phyloP scores from a whole-genome alignment of 35 echinoderm and acorn worm genomes.

The Apostichopus californicus region DNA sequence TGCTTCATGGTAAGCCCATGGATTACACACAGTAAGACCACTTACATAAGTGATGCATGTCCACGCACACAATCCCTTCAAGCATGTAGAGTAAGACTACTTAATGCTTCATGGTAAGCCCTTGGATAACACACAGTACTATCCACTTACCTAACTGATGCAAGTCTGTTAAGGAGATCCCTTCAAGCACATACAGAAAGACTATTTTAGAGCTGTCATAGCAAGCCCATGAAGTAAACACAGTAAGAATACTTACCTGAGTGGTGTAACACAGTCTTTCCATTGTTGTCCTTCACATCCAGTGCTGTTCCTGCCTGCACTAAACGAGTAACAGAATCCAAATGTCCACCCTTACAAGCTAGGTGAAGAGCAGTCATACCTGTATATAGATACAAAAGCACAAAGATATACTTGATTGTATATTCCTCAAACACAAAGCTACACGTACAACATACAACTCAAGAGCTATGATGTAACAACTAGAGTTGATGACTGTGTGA shows the following conservation, averaged over 20 bases:
- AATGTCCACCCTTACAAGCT: constrained; percentile 71
- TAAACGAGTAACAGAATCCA: constrained; percentile 58
- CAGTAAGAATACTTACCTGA: constrained; percentile 51
- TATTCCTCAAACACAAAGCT: background rate
- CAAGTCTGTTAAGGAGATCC: background rate
- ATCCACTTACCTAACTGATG: too few relatives aligned
- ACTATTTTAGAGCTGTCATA: background rate
- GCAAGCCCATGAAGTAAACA: background rate
- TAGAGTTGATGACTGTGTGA: too few relatives aligned
- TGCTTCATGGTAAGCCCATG: background rate
- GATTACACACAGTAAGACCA: background rate
- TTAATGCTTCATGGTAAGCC: too few relatives aligned
- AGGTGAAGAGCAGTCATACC: constrained; percentile 72
- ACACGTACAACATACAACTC: background rate
- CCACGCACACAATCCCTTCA: too few relatives aligned
- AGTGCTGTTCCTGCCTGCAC: constrained; percentile 67
- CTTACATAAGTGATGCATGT: constrained; percentile 74
- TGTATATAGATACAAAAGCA: background rate
- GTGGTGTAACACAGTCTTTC: constrained; percentile 72
- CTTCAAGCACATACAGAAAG: too few relatives aligned
- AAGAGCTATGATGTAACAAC: too few relatives aligned
- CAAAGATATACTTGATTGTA: background rate
- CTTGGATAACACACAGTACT: too few relatives aligned
- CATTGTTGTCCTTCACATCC: constrained; percentile 61
- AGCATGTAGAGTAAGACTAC: too few relatives aligned